These are phyloP conservation scores for Pemphigus obesinymphae DNA, from an alignment of 1,140 invertebrate genomes.

Conservation along the genomic window DNA sequence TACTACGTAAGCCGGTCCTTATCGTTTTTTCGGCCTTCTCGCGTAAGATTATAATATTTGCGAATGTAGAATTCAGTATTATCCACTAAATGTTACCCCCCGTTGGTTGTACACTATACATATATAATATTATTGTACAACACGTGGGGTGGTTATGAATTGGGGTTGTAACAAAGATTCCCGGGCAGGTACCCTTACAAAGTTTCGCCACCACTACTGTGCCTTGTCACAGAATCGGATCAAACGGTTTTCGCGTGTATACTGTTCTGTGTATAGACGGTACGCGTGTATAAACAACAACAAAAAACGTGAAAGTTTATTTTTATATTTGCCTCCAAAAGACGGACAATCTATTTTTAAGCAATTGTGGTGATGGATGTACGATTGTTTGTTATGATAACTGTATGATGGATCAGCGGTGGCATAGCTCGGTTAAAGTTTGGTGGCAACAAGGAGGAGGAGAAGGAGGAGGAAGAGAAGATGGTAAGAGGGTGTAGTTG, in stretches of 20 bases:
- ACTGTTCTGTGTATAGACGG: neutral
- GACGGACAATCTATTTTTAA: conserved; percentile 12
- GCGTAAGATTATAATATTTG: neutral
- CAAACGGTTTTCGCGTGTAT: neutral
- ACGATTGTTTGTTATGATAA: conserved; percentile 29
- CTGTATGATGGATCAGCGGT: conserved; percentile 7
- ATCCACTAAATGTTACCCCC: too few relatives aligned
- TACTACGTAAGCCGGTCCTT: too few relatives aligned
- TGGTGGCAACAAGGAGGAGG: neutral
- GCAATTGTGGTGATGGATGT: conserved; percentile 38
- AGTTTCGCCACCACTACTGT: neutral
- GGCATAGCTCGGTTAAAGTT: neutral
- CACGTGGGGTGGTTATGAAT: neutral
- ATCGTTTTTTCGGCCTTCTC: too few relatives aligned
- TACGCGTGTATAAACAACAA: neutral
- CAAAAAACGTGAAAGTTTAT: neutral
- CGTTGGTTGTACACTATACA: neutral
- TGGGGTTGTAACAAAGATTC: neutral
- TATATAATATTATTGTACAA: neutral
- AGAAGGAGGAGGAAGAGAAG: neutral
- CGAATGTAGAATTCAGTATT: neutral
- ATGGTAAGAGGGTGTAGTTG: neutral
- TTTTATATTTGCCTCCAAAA: neutral
- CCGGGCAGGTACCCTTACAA: neutral
- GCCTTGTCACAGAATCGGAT: conserved; percentile 8